These are phyloP conservation scores for Megalops atlanticus DNA, from an alignment of 2,113 vertebrate genomes.

Conservation along the genomic window DNA sequence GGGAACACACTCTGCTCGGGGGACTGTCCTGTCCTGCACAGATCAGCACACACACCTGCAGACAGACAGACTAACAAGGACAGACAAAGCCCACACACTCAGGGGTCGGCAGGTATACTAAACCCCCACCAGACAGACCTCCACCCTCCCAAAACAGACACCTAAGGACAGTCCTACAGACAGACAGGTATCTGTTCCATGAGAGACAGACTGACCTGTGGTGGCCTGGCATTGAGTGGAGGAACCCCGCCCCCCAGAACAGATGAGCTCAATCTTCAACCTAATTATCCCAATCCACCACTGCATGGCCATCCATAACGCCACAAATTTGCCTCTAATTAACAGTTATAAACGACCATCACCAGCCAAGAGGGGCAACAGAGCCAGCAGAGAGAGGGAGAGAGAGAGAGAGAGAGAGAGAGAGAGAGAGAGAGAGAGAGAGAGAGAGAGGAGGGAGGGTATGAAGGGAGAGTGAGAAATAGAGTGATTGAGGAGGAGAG, in stretches of 20 bases:
- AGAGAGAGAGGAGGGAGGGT: conserved; percentile 30
- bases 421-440: conserved; percentile 43
- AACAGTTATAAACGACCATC: conserved; percentile 24
- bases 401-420: neutral
- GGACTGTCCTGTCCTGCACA: neutral
- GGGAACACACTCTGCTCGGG: neutral
- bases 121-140: no score
- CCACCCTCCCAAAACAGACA: no score
- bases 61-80: neutral
- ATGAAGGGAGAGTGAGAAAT: conserved; percentile 11
- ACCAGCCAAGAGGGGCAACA: neutral
- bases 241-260: conserved; percentile 17
- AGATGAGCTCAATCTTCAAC: conserved; percentile 28
- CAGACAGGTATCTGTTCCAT: no score
- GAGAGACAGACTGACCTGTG: neutral
- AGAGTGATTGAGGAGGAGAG: conserved; percentile 11
- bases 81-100: no score
- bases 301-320: conserved; percentile 27
- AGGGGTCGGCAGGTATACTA: no score
- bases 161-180: no score
- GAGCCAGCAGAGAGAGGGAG: neutral
- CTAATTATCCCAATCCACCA: conserved; percentile 29
- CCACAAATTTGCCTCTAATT: conserved; percentile 33
- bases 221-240: neutral
- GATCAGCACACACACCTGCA: no score